Evolutionary conservation across 2,797 vertebrate genomes (phyloP).

Genomic region (Hippoglossus hippoglossus): DNA sequence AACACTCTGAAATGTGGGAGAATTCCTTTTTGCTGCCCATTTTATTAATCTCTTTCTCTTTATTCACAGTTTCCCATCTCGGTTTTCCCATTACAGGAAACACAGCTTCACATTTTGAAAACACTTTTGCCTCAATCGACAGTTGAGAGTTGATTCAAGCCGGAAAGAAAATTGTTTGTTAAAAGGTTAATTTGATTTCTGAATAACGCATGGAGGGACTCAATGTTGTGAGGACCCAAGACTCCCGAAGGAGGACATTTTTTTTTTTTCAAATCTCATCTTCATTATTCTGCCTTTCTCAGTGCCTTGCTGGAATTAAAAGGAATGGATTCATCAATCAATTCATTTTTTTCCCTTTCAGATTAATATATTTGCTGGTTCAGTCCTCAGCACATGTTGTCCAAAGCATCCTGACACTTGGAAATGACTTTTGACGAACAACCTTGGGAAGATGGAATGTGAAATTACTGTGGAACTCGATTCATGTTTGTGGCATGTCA

Average conservation of each 20-base stretch:
- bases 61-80: slow-evolving; percentile 84
- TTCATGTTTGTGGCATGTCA: slow-evolving; percentile 46
- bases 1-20: slow-evolving; percentile 89
- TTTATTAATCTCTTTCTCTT: slow-evolving; percentile 87
- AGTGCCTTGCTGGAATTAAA: slow-evolving; percentile 27
- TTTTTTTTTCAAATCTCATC: slow-evolving; percentile 51
- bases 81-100: slow-evolving; percentile 75
- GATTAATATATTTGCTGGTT: slow-evolving; percentile 10
- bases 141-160: slow-evolving; percentile 65
- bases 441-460: slow-evolving; percentile 47
- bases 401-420: slow-evolving; percentile 14
- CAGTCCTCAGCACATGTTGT: slow-evolving; percentile 7
- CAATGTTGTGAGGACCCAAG: slow-evolving; percentile 38
- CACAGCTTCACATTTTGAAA: slow-evolving; percentile 50
- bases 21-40: slow-evolving; percentile 86
- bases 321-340: slow-evolving; percentile 48
- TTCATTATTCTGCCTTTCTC: slow-evolving; percentile 53
- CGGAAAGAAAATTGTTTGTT: slow-evolving; percentile 60
- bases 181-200: slow-evolving; percentile 70
- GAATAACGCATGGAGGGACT: slow-evolving; percentile 40
- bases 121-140: slow-evolving; percentile 74
- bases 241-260: slow-evolving; percentile 40
- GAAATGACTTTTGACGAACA: slow-evolving; percentile 36
- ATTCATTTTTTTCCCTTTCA: slow-evolving; percentile 28
- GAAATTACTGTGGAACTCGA: slow-evolving; percentile 41